These are phyloP conservation scores for Ferrisia virgata DNA, from an alignment of 2,888 invertebrate species.

Conservation along the genomic window DNA sequence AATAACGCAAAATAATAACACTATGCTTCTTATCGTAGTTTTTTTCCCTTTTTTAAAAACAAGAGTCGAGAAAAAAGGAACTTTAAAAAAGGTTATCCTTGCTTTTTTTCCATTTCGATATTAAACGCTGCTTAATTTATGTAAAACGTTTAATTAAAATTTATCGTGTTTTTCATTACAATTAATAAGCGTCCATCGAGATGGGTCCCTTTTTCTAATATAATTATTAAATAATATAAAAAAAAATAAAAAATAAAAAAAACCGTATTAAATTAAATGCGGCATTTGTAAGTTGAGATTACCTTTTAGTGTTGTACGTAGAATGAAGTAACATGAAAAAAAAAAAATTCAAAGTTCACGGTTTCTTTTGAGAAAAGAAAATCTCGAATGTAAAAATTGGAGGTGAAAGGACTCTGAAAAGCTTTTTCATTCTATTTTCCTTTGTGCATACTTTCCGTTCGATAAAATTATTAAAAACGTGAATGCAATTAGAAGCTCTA, in stretches of 20 bases:
- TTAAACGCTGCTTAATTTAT: background rate
- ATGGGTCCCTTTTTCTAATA: background rate
- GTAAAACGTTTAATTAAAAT: constrained; percentile 12
- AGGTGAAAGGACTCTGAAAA: background rate
- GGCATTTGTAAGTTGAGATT: background rate
- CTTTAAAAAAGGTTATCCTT: background rate
- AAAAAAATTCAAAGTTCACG: background rate
- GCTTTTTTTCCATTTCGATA: background rate
- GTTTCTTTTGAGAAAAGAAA: background rate
- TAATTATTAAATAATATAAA: background rate
- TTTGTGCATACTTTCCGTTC: background rate
- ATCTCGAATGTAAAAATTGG: background rate
- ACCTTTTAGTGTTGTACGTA: background rate
- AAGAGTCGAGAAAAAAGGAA: background rate
- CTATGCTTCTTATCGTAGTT: background rate
- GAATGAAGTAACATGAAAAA: background rate
- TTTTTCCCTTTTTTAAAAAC: background rate
- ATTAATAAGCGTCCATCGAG: background rate
- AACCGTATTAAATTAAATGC: background rate
- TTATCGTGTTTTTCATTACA: background rate
- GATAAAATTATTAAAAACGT: no score
- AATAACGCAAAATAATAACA: background rate
- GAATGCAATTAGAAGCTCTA: no score
- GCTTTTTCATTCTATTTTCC: background rate
- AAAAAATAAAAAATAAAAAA: background rate